Base-by-base conservation (phyloP, 2,113 vertebrate species). In the Cyanoliseus patagonus region DNA sequence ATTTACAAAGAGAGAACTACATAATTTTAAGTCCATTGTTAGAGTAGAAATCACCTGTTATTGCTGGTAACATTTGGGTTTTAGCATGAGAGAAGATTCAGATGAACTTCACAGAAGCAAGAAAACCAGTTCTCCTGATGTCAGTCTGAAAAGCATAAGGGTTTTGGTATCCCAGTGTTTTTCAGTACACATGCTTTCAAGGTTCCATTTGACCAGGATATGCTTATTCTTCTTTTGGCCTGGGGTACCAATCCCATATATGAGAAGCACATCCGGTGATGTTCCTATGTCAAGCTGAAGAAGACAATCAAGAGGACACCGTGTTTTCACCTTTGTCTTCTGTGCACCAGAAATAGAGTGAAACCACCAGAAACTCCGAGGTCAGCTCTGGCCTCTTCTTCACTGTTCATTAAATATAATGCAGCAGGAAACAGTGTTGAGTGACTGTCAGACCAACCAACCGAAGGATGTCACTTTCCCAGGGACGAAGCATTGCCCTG, bases 181-280 rank as follows among this genome's bases (percentile, higher is more conserved):
- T 37, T 25, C 20, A 23, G 57, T 10, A 59, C 3, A 7, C 22
- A 33, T 3, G 4, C 7, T 86, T 75, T 30, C 35, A 84, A 84
- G 14, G 10, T 49, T 81, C 68, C 25, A 5, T 47, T 59, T 46
- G 61, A 67, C 51, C 70, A 72, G 24, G 49, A 55, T 18, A 42
- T 3, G 13, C 31, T 63, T 37, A 31, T 41, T 73, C 42, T 86
- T 31, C 23, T 64, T 87, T 41, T 35, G n/a, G n/a, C 27, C 39
- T 27, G 9, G 14, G 8, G 72, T 4, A 51, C 8, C 0, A 0
- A 41, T 12, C 1, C 0, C 8, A 18, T 4, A 31, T 0, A 74
- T 25, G 15, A 82, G 67, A 14, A 64, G 46, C 0, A 3, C 25
- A 67, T 53, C 61, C 30, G 33, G 44, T 0, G 0, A 10, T 17